Conservation (phyloP, 2,797 vertebrate species). For the Phataginus tricuspis region DNA sequence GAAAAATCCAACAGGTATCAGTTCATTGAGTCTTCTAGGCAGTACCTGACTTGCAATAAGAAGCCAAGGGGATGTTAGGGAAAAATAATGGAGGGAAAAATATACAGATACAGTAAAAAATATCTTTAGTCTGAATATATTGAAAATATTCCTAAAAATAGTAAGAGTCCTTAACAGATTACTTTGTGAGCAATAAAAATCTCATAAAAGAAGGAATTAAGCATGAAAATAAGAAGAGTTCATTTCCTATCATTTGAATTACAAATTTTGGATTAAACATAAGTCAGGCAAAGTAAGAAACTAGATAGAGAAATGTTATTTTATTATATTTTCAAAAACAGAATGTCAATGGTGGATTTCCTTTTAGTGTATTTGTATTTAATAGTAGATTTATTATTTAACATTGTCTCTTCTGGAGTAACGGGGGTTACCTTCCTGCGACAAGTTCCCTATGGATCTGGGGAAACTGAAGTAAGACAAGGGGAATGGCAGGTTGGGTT, state of each 20-base stretch:
- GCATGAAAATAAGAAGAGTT: background rate
- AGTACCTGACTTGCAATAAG: background rate
- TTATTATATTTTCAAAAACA: background rate
- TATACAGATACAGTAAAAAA: background rate
- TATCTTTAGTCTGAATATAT: background rate
- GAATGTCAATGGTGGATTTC: background rate
- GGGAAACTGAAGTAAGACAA: too few relatives aligned
- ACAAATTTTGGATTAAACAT: background rate
- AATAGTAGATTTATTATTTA: too few relatives aligned
- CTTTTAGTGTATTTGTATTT: background rate
- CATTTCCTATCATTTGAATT: background rate
- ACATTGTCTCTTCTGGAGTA: too few relatives aligned
- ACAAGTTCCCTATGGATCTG: too few relatives aligned
- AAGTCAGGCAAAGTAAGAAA: background rate
- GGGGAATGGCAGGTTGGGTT: too few relatives aligned
- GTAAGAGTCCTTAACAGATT: background rate
- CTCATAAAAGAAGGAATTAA: background rate
- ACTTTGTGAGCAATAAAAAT: background rate
- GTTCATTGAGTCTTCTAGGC: background rate
- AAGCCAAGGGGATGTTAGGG: background rate
- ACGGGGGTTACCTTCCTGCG: too few relatives aligned
- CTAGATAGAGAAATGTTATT: background rate
- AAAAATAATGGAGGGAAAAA: background rate
- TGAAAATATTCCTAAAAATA: background rate
- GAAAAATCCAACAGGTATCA: background rate